Percentiles rank a stretch among this genome's conserved stretches.
Conservation (phyloP, 92 coral and sea anemone genomes). For the Actinernus sp. region DNA sequence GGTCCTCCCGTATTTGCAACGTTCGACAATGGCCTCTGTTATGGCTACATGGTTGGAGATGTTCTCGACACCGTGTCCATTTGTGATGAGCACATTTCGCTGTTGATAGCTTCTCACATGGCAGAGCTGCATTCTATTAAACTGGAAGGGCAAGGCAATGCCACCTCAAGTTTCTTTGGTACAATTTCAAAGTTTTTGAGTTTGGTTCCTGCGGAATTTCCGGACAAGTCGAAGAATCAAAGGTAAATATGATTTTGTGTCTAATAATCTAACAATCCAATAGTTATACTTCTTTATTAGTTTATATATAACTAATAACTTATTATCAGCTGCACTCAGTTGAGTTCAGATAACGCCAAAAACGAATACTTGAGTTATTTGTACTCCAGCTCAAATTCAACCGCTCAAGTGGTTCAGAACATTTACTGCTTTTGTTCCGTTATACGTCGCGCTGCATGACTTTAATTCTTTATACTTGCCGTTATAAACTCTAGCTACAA, state of each 20-base stretch:
- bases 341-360: no score
- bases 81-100: constrained; percentile 73
- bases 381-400: no score
- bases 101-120: constrained; percentile 83
- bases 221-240: constrained; percentile 65
- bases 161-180: constrained; percentile 60
- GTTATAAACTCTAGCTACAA: no score
- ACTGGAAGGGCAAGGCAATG: constrained; percentile 40
- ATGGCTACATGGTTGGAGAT: constrained; percentile 82
- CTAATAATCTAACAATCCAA: neutral
- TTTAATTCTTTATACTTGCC: no score
- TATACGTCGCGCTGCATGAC: no score
- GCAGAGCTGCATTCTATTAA: constrained; percentile 88
- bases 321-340: no score
- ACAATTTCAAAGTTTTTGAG: constrained; percentile 73
- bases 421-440: no score
- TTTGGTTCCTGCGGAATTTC: constrained; percentile 84
- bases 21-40: constrained; percentile 85
- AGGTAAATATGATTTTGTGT: constrained; percentile 45
- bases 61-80: constrained; percentile 78
- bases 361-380: no score
- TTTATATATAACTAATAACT: no score
- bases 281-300: neutral
- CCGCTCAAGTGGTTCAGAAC: no score
- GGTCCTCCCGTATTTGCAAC: constrained; percentile 91